A percentile compares a stretch with the other conserved stretches of the same genome.
Conservation (phyloP, 2,113 vertebrate genomes). For the Chaenogobius annularis region DNA sequence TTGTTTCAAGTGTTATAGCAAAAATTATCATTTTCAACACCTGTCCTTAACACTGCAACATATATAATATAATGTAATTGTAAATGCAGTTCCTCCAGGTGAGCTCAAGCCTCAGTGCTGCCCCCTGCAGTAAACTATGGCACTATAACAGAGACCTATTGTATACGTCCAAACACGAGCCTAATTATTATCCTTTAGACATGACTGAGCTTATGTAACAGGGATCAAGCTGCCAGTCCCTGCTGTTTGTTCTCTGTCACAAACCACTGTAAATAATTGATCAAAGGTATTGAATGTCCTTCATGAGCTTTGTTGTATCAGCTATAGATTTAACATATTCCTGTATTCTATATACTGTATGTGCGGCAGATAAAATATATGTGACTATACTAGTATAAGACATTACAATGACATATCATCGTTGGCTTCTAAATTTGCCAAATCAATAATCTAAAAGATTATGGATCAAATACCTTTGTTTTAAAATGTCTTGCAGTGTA, state of each 20-base stretch:
- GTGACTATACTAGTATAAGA: not conserved
- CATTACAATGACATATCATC: not conserved
- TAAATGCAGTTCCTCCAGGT: constrained; percentile 12
- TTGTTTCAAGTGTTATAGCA: too few species aligned
- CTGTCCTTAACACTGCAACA: not conserved
- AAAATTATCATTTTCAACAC: too few species aligned
- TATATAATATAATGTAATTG: not conserved
- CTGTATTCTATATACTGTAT: not conserved
- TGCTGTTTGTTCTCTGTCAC: constrained; percentile 19
- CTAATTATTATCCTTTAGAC: not conserved
- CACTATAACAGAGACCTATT: not conserved
- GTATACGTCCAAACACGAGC: constrained; percentile 14
- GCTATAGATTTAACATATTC: not conserved
- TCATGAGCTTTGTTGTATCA: not conserved
- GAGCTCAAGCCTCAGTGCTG: constrained; percentile 25
- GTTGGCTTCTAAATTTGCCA: too few species aligned
- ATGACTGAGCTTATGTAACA: constrained; percentile 34
- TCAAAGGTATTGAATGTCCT: not conserved
- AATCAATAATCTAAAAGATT: too few species aligned
- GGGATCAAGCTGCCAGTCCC: constrained; percentile 32
- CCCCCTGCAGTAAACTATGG: constrained; percentile 42
- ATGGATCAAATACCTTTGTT: too few species aligned
- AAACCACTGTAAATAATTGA: constrained; percentile 31
- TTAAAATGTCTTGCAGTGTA: too few species aligned
- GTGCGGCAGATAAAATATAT: not conserved